phyloP scores from a whole-genome alignment of 2,113 vertebrate genomes.

The Larimichthys polyactis region DNA sequence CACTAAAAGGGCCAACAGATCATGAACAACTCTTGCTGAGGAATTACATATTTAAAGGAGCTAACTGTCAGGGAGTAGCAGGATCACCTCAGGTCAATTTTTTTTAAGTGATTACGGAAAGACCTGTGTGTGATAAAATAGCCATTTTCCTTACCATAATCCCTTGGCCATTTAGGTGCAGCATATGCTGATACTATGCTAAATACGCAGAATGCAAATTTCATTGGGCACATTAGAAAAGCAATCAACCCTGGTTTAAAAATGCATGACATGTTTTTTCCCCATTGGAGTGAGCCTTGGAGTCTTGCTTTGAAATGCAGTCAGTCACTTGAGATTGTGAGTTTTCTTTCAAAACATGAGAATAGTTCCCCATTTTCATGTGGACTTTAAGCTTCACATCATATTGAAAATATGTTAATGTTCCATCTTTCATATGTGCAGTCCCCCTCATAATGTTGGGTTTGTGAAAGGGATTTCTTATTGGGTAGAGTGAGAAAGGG shows the following conservation, averaged over 20 bases:
- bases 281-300: background rate
- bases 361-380: constrained; percentile 45
- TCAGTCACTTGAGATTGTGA: constrained; percentile 39
- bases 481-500: background rate
- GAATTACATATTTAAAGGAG: constrained; percentile 61
- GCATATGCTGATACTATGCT: constrained; percentile 63
- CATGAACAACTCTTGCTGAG: constrained; percentile 37
- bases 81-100: constrained; percentile 43
- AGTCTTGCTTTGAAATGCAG: constrained; percentile 55
- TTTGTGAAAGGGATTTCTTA: background rate
- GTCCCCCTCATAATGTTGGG: background rate
- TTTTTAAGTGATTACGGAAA: constrained; percentile 42
- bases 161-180: constrained; percentile 61
- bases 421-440: constrained; percentile 4
- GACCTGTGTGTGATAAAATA: constrained; percentile 66
- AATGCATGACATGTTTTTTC: constrained; percentile 51
- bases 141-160: constrained; percentile 66
- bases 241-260: constrained; percentile 57
- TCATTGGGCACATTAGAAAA: constrained; percentile 56
- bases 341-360: constrained; percentile 55
- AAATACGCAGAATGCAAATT: constrained; percentile 71
- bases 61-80: constrained; percentile 27
- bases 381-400: constrained; percentile 23
- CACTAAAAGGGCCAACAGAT: constrained; percentile 40
- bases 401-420: constrained; percentile 61